These are phyloP conservation scores for Caenorhabditis angaria DNA, from an alignment of 2,888 invertebrate species.

Conservation along the genomic window DNA sequence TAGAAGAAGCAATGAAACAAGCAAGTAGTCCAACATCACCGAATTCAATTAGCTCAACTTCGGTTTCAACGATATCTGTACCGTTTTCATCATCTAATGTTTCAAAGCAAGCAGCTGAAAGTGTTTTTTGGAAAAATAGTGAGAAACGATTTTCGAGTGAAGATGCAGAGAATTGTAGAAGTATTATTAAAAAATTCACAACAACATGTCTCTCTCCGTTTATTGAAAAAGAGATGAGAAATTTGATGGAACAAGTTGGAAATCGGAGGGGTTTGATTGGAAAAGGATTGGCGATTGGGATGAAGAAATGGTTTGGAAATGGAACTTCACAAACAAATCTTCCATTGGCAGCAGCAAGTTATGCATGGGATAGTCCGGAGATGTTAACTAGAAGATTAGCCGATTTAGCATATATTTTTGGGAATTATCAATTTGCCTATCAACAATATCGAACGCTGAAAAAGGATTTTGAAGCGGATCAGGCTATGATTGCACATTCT, in stretches of 20 bases:
- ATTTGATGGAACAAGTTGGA: slow-evolving; percentile 80
- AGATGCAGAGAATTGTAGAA: slow-evolving; percentile 26
- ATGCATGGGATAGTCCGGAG: slow-evolving; percentile 79
- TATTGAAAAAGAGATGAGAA: slow-evolving; percentile 86
- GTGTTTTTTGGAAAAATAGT: slow-evolving; percentile 10
- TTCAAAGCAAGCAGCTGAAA: slow-evolving; percentile 3
- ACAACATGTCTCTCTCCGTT: slow-evolving; percentile 79
- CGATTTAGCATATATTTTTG: slow-evolving; percentile 93
- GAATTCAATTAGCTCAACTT: slow-evolving; percentile 9
- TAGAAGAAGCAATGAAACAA: slow-evolving; percentile 29
- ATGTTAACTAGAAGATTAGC: slow-evolving; percentile 90
- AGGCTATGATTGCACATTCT: slow-evolving; percentile 91
- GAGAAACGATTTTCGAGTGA: slow-evolving; percentile 15
- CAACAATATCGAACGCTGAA: slow-evolving; percentile 91
- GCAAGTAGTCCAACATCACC: slow-evolving; percentile 14
- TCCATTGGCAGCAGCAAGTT: slow-evolving; percentile 57
- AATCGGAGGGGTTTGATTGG: slow-evolving; percentile 35
- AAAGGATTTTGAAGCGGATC: slow-evolving; percentile 93
- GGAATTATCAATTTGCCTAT: slow-evolving; percentile 67
- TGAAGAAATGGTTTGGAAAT: slow-evolving; percentile 48
- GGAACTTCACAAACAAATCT: slow-evolving; percentile 28
- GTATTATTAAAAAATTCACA: slow-evolving; percentile 27
- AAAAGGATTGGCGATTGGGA: slow-evolving; percentile 39
- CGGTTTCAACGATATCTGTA: slow-evolving; percentile 39
- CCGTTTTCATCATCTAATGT: slow-evolving; percentile 19